Conservation (phyloP, 2,797 vertebrate genomes). For the Muscicapa comitata region DNA sequence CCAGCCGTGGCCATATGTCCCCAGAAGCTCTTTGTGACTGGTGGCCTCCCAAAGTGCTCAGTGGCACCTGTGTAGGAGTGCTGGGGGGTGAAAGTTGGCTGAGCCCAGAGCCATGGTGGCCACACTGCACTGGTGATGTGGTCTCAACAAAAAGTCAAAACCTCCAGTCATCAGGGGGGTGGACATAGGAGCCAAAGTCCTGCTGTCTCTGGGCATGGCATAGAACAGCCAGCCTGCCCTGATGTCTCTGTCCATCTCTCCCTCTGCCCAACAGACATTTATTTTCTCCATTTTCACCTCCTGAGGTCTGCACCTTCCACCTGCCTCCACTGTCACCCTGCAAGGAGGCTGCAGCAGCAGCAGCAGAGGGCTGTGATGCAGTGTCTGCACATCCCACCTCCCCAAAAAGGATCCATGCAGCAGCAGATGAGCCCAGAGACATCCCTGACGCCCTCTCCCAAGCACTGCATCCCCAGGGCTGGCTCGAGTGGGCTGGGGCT, state of each 20-base stretch:
- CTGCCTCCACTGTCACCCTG: background rate
- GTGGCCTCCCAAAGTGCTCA: background rate
- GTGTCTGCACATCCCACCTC: background rate
- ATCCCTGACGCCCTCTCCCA: background rate
- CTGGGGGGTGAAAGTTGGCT: accelerated
- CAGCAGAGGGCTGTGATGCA: background rate
- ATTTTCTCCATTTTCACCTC: background rate
- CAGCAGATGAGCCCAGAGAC: background rate
- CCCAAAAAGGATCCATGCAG: background rate
- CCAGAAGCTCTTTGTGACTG: background rate
- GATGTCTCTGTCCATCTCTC: background rate
- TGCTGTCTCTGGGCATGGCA: background rate
- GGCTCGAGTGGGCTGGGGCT: background rate
- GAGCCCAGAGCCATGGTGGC: background rate
- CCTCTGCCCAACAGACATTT: background rate
- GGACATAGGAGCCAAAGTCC: background rate
- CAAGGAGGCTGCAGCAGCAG: background rate
- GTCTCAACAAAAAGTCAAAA: background rate
- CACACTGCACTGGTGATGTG: accelerated
- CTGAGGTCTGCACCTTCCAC: background rate
- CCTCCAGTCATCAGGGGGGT: background rate
- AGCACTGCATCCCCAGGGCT: accelerated
- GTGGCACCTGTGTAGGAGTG: background rate
- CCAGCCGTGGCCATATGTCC: background rate
- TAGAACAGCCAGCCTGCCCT: background rate